Evolutionary conservation across 2,113 vertebrate genomes (phyloP).

Genomic region (Takifugu bimaculatus): DNA sequence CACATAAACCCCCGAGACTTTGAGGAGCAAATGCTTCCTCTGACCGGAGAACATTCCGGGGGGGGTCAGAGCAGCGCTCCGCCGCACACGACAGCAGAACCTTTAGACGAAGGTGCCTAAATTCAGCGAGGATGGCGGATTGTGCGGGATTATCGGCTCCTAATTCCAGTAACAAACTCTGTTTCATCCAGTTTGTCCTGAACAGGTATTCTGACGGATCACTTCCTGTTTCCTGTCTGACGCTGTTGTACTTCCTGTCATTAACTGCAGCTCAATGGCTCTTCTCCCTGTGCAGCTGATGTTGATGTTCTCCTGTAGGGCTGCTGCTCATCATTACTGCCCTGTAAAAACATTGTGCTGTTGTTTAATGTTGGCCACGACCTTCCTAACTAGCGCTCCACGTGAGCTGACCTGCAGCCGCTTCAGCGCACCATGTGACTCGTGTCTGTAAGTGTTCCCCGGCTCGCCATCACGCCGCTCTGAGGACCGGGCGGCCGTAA

Average conservation of each 20-base stretch:
- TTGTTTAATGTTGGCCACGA: constrained; percentile 53
- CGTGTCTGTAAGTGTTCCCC: constrained; percentile 66
- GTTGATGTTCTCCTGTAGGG: constrained; percentile 68
- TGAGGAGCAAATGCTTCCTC: too few relatives aligned
- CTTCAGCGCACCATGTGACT: constrained; percentile 58
- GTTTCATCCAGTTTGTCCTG: constrained; percentile 25
- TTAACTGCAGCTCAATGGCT: constrained; percentile 34
- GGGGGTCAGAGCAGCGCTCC: too few relatives aligned
- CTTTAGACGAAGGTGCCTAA: too few relatives aligned
- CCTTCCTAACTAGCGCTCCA: constrained; percentile 65
- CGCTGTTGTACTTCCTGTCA: constrained; percentile 38
- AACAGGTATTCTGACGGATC: constrained; percentile 28
- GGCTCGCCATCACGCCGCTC: constrained; percentile 39
- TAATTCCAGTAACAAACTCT: not conserved
- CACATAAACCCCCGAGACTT: too few relatives aligned
- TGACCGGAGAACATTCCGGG: too few relatives aligned
- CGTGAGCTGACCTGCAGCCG: constrained; percentile 64
- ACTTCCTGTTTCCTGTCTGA: constrained; percentile 59
- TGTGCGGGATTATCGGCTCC: too few relatives aligned
- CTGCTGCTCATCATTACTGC: constrained; percentile 43
- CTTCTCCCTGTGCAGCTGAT: constrained; percentile 1
- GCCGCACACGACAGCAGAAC: too few relatives aligned
- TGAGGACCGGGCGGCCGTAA: constrained; percentile 40
- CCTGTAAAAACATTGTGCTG: constrained; percentile 49
- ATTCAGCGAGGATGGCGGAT: too few relatives aligned